Percentiles rank a stretch among this genome's conserved stretches.
phyloP scores from a whole-genome alignment of 2,888 invertebrate species.

The Tipula unca region DNA sequence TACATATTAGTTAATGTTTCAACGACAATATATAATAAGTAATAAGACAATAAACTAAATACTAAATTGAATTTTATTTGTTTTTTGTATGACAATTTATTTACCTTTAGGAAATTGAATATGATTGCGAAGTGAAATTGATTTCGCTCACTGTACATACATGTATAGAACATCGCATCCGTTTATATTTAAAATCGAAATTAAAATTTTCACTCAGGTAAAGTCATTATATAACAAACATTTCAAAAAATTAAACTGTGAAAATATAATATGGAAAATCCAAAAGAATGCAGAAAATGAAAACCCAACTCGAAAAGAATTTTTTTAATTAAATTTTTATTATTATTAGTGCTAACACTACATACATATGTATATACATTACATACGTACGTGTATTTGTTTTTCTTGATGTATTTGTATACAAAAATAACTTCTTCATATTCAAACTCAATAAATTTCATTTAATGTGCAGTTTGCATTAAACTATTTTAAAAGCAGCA shows the following conservation, averaged over 20 bases:
- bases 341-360: neutral
- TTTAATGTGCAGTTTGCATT: neutral
- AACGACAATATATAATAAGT: no score
- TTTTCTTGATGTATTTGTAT: neutral
- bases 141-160: no score
- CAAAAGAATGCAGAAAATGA: neutral
- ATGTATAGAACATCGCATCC: neutral
- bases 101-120: neutral
- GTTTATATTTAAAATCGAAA: neutral
- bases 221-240: neutral
- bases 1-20: no score
- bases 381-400: neutral
- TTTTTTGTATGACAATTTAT: no score
- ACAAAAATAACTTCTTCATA: neutral
- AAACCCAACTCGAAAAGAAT: neutral
- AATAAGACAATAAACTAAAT: no score
- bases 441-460: neutral
- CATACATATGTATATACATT: no score
- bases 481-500: neutral
- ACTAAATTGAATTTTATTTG: no score
- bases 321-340: neutral
- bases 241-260: neutral
- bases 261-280: no score
- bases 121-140: no score
- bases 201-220: neutral